A percentile compares a stretch with the other conserved stretches of the same genome.
phyloP scores from a whole-genome alignment of 2,888 invertebrate genomes.

The Adela reaumurella region DNA sequence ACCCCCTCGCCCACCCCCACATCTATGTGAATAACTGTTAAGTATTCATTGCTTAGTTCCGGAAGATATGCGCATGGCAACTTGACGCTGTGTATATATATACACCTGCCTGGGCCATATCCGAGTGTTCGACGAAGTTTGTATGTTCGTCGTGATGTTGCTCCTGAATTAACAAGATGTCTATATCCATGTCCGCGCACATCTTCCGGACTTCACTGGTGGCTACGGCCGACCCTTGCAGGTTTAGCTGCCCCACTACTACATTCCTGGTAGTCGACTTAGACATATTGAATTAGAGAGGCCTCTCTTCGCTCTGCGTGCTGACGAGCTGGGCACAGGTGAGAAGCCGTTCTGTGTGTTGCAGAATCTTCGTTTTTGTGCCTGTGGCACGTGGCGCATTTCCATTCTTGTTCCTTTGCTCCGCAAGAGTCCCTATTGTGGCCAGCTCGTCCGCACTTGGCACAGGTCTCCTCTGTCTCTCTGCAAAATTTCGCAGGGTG shows the following conservation, averaged over 20 bases:
- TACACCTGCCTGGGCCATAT: not conserved
- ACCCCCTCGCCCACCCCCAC: not conserved
- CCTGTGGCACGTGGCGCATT: slow-evolving; percentile 15
- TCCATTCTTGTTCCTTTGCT: accelerated
- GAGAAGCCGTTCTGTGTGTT: slow-evolving; percentile 6
- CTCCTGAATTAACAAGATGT: not conserved
- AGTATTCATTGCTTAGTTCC: not conserved
- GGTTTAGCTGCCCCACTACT: not conserved
- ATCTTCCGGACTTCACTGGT: not conserved
- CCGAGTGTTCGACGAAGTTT: too few species aligned
- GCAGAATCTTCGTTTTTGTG: slow-evolving; percentile 6
- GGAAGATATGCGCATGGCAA: not conserved
- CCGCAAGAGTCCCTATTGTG: slow-evolving; percentile 10
- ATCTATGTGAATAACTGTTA: not conserved
- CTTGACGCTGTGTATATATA: not conserved
- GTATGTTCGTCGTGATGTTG: not conserved
- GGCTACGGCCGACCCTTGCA: not conserved
- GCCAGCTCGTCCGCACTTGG: slow-evolving; percentile 12
- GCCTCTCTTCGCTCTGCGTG: slow-evolving; percentile 11
- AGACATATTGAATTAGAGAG: slow-evolving; percentile 6
- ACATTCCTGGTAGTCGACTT: not conserved
- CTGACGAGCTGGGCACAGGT: slow-evolving; percentile 10
- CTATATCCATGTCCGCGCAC: not conserved
- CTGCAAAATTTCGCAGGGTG: slow-evolving; percentile 18
- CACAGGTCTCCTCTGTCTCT: slow-evolving; percentile 8